Evolutionary conservation across 2,797 vertebrate species (phyloP).

Genomic region (Macropus fuliginosus): DNA sequence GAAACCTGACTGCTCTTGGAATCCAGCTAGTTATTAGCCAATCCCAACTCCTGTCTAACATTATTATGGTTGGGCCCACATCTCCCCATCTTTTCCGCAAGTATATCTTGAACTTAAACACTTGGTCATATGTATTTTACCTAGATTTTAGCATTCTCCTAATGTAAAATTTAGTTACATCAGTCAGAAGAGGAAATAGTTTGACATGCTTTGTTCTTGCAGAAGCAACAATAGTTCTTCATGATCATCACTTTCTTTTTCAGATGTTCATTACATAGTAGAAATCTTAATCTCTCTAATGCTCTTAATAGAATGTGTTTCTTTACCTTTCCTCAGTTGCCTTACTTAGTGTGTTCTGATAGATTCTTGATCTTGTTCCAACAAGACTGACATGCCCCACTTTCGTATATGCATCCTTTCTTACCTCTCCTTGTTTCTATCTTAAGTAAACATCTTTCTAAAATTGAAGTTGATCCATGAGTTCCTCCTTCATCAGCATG

Average conservation of each 20-base stretch:
- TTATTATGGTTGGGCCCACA: background rate
- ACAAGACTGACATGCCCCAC: background rate
- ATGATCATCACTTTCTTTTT: background rate
- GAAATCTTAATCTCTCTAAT: background rate
- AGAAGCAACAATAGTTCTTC: background rate
- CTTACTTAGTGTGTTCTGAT: background rate
- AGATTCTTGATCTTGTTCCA: background rate
- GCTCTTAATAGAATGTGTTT: background rate
- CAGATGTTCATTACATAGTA: background rate
- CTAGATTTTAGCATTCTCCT: background rate
- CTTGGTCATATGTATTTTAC: background rate
- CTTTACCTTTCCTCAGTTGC: background rate
- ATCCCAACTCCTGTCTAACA: background rate
- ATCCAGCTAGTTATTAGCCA: background rate
- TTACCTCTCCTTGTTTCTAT: background rate
- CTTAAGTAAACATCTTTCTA: background rate
- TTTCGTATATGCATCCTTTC: background rate
- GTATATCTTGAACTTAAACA: background rate
- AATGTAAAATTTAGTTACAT: background rate
- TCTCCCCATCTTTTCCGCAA: background rate
- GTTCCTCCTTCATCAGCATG: background rate
- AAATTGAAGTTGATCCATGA: background rate
- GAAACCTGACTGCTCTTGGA: background rate
- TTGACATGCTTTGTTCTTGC: background rate
- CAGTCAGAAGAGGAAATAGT: background rate